These are phyloP conservation scores for Girardinichthys multiradiatus DNA, from an alignment of 2,113 vertebrate genomes.

Conservation along the genomic window DNA sequence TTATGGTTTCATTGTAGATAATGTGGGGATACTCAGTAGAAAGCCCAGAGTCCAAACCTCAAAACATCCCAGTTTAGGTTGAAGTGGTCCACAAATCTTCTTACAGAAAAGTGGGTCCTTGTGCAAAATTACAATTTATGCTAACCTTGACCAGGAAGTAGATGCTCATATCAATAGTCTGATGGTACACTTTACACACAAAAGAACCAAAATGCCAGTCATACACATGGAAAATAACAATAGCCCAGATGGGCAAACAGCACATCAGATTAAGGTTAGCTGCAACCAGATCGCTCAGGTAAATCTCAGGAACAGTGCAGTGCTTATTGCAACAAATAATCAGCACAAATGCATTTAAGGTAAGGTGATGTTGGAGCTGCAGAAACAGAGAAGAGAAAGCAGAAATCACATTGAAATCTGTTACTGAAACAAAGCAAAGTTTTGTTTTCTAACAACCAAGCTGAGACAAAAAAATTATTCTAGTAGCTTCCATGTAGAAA, in stretches of 20 bases:
- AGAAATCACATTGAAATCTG: background rate
- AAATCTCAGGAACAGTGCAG: constrained; percentile 93
- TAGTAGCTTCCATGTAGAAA: too few relatives aligned
- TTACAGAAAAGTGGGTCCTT: constrained; percentile 90
- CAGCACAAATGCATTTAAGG: constrained; percentile 90
- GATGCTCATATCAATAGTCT: constrained; percentile 85
- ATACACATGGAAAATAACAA: constrained; percentile 80
- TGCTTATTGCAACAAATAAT: constrained; percentile 83
- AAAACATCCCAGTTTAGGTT: constrained; percentile 84
- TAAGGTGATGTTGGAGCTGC: constrained; percentile 18
- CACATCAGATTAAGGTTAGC: constrained; percentile 88
- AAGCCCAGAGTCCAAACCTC: constrained; percentile 83
- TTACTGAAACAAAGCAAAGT: background rate
- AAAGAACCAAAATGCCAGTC: constrained; percentile 85
- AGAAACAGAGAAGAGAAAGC: background rate
- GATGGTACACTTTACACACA: constrained; percentile 77
- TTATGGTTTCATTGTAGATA: constrained; percentile 69
- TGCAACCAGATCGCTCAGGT: constrained; percentile 88
- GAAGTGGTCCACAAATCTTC: constrained; percentile 78
- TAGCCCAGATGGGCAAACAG: constrained; percentile 91
- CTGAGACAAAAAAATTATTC: too few relatives aligned
- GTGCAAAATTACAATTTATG: constrained; percentile 90
- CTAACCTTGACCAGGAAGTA: constrained; percentile 92
- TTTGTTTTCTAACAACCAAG: too few relatives aligned
- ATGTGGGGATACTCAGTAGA: constrained; percentile 79